These are phyloP conservation scores for Aelia acuminata DNA, from an alignment of 2,888 invertebrate genomes.

Conservation along the genomic window DNA sequence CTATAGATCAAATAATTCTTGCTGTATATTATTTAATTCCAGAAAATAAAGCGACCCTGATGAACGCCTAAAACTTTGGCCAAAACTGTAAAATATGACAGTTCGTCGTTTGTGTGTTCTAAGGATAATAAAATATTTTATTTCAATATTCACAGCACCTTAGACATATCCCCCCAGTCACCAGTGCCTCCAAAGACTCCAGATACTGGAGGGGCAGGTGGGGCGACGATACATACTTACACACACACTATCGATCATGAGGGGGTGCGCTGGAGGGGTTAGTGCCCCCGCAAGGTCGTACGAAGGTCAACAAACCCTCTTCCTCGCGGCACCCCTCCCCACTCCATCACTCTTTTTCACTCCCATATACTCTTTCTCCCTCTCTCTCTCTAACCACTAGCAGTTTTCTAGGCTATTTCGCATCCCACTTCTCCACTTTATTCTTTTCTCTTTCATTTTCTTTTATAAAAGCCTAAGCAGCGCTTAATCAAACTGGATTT, in stretches of 20 bases:
- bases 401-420: background rate
- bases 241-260: conserved; percentile 35
- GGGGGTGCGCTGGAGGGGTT: conserved; percentile 27
- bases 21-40: too few species aligned
- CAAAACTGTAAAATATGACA: too few species aligned
- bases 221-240: background rate
- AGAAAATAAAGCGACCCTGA: too few species aligned
- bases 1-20: too few species aligned
- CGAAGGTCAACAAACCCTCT: conserved; percentile 49
- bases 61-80: too few species aligned
- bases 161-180: too few species aligned
- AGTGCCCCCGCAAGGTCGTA: conserved; percentile 14
- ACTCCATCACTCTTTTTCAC: too few species aligned
- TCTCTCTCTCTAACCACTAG: background rate
- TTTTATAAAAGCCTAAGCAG: background rate
- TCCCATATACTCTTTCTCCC: too few species aligned
- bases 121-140: too few species aligned
- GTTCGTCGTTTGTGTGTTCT: too few species aligned
- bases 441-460: background rate
- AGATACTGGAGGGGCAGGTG: background rate
- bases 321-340: background rate
- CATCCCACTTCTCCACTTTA: conserved; percentile 5
- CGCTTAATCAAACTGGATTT: background rate
- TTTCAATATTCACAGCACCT: too few species aligned
- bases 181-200: background rate